Conservation (phyloP, 2,113 vertebrate species). For the Cryptotis parvus region DNA sequence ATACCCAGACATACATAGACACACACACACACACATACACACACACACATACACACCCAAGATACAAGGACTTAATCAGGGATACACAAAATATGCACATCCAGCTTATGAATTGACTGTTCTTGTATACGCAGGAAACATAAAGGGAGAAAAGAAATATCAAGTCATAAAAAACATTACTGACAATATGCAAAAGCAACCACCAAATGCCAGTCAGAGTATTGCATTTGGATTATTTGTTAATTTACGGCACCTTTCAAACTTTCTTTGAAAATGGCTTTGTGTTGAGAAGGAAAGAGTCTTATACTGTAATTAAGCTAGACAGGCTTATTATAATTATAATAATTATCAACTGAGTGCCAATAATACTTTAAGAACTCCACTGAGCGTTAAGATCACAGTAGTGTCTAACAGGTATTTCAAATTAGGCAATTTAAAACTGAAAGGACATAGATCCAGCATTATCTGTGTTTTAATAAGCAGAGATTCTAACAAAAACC, state of each 20-base stretch:
- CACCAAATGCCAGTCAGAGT: not conserved
- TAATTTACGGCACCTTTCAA: slow-evolving; percentile 72
- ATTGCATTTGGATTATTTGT: slow-evolving; percentile 71
- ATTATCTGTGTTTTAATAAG: slow-evolving; percentile 65
- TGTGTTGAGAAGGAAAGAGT: slow-evolving; percentile 72
- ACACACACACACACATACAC: too few species aligned
- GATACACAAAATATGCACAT: not conserved
- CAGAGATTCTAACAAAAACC: slow-evolving; percentile 59
- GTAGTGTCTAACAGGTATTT: slow-evolving; percentile 73
- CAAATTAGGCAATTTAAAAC: slow-evolving; percentile 78
- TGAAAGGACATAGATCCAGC: slow-evolving; percentile 57
- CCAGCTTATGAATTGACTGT: slow-evolving; percentile 7
- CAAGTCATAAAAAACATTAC: not conserved
- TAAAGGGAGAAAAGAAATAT: not conserved
- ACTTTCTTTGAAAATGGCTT: slow-evolving; percentile 74
- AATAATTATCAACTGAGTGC: slow-evolving; percentile 78
- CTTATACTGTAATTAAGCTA: slow-evolving; percentile 78
- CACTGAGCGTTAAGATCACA: slow-evolving; percentile 74
- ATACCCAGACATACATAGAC: too few species aligned
- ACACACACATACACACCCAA: too few species aligned
- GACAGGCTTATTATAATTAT: slow-evolving; percentile 79
- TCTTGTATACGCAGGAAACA: slow-evolving; percentile 15
- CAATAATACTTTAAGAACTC: slow-evolving; percentile 80
- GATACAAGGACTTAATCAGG: not conserved
- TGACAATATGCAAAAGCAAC: not conserved